Evolutionary conservation across 2,113 vertebrate species (phyloP), one percentile per base, ranked within the genome.

Genomic region (Centropus bengalensis): DNA sequence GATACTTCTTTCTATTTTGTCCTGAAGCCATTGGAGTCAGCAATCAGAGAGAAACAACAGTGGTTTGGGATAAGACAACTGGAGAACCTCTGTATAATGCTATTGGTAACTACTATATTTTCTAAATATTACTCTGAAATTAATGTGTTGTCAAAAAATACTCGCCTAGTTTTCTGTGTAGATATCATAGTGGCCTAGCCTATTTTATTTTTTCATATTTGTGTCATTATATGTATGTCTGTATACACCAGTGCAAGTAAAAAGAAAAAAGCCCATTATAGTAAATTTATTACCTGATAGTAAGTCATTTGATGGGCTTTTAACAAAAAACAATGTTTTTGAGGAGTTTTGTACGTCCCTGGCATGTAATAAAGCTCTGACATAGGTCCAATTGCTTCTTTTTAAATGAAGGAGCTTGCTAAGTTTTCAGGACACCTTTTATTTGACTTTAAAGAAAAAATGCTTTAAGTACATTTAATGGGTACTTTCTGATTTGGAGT

Each of bases 1-100:
- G 82, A 52, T 76, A 52, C 88, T 95, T 90, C 51, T 91, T 91
- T 94, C 55, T 95, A 17, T 96, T 92, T 97, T 94, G 91, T 96
- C 78, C 90, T 96, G 95, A 93, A 99, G 99, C 99, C 67, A 97
- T 99, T 94, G 99, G 99, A 80, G 98, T 99, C 90, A 99, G 99
- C 97, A 99, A 99, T 97, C 99, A 99, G 96, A 99, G 99, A 96
- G 99, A 99, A 98, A 99, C 99, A 28, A 99, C 99, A 4, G 94
- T 99, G 75, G 98, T 99, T 47, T 99, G 99, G 99, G 99, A 99
- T 97, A 99, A 98, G 95, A 97, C 98, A 74, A 99, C 99, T 1
- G 99, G 99, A 96, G 98, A 99, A 86, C 99, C 99, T 17, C 98
- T 99, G 86, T 99, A 99, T 95, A 99, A 99, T 87, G 99, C 99